These are phyloP conservation scores for Micropoecilia bifurca DNA, from an alignment of 2,797 vertebrate species.

Conservation along the genomic window DNA sequence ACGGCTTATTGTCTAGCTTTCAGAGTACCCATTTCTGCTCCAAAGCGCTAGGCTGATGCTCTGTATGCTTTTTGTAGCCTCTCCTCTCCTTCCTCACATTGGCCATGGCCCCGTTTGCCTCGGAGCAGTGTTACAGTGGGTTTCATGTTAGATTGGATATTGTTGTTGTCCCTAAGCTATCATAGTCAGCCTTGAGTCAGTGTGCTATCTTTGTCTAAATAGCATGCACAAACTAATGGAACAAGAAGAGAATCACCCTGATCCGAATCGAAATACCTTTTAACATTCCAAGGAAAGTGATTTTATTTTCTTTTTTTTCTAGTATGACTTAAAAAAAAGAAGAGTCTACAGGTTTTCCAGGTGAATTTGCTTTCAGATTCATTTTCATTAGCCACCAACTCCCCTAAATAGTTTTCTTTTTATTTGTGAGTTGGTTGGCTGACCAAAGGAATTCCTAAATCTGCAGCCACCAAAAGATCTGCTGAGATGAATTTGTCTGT, in stretches of 20 bases:
- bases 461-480: not conserved
- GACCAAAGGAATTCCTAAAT: slow-evolving; percentile 32
- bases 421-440: slow-evolving; percentile 24
- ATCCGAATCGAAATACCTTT: slow-evolving; percentile 64
- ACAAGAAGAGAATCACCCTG: slow-evolving; percentile 35
- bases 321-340: slow-evolving; percentile 23
- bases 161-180: slow-evolving; percentile 54
- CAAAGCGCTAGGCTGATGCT: slow-evolving; percentile 53
- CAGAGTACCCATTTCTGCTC: slow-evolving; percentile 48
- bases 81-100: slow-evolving; percentile 55
- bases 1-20: slow-evolving; percentile 48
- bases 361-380: not conserved
- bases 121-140: slow-evolving; percentile 57
- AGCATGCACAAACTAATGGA: slow-evolving; percentile 49
- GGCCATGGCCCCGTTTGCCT: slow-evolving; percentile 68
- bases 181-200: slow-evolving; percentile 69
- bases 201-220: slow-evolving; percentile 69
- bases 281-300: slow-evolving; percentile 48
- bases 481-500: not conserved
- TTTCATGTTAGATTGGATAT: slow-evolving; percentile 65
- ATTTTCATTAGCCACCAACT: not conserved
- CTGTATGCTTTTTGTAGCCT: slow-evolving; percentile 56
- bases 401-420: not conserved
- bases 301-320: slow-evolving; percentile 38
- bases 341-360: not conserved